Evolutionary conservation across 2,797 vertebrate species (phyloP).

Genomic region (Mareca penelope): DNA sequence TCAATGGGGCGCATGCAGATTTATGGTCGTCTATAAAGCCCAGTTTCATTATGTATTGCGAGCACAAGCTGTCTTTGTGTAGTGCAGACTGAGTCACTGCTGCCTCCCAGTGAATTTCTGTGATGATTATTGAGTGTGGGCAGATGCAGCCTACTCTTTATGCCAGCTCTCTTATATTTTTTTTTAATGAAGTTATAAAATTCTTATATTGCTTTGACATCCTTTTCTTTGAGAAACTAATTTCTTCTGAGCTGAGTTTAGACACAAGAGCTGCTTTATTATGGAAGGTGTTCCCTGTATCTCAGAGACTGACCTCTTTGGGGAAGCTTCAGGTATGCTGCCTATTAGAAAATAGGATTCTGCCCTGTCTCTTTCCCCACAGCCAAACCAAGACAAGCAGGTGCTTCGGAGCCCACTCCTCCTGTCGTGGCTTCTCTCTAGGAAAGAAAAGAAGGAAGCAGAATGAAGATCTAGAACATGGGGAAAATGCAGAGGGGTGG

Average conservation of each 20-base stretch:
- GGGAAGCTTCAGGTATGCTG: background rate
- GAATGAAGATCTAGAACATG: background rate
- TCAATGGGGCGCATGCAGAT: background rate
- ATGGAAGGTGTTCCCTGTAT: background rate
- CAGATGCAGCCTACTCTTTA: conserved; percentile 35
- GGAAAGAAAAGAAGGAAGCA: too few relatives aligned
- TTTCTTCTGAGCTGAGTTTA: background rate
- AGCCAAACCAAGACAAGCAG: background rate
- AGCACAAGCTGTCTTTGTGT: background rate
- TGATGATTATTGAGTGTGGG: conserved; percentile 42
- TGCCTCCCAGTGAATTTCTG: conserved; percentile 45
- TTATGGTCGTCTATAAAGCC: background rate
- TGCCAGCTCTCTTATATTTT: background rate
- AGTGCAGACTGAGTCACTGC: conserved; percentile 53
- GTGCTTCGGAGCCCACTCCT: background rate
- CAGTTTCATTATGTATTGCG: background rate
- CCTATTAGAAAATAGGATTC: background rate
- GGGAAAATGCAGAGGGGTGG: background rate
- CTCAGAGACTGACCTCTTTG: background rate
- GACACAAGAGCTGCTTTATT: background rate
- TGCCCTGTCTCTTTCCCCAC: background rate
- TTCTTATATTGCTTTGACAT: conserved; percentile 36
- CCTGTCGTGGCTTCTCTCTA: background rate
- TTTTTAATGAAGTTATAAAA: conserved; percentile 22
- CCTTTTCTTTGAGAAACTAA: background rate